Percentiles rank a stretch among this genome's conserved stretches.
Evolutionary conservation across 2,113 vertebrate species (phyloP).

Genomic region (Eidolon helvum): DNA sequence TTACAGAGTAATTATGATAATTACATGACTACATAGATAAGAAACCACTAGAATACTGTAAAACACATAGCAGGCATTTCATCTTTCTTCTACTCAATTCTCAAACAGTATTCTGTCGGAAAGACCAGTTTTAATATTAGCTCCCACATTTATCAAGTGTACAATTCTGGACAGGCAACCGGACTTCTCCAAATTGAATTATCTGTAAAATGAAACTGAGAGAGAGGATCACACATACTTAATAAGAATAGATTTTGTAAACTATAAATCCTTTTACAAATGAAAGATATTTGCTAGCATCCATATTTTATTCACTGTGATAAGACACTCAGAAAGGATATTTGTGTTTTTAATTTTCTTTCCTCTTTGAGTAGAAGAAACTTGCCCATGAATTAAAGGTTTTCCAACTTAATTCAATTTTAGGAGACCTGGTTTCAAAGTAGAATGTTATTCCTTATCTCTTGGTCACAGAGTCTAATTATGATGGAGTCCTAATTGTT

Average conservation of each 20-base stretch:
- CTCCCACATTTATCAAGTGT: not conserved
- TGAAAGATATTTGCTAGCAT: not conserved
- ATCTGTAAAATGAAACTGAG: not conserved
- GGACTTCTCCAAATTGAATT: conserved; percentile 9
- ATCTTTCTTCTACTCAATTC: not conserved
- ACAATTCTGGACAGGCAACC: not conserved
- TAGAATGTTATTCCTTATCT: not conserved
- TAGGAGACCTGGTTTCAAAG: not conserved
- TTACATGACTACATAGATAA: not conserved
- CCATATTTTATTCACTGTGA: not conserved
- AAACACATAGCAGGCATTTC: not conserved
- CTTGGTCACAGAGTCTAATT: not conserved
- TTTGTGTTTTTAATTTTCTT: conserved; percentile 25
- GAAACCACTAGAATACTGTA: not conserved
- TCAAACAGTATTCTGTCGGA: not conserved
- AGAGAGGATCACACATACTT: not conserved
- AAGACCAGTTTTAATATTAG: not conserved
- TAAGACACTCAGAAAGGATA: not conserved
- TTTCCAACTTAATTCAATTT: not conserved
- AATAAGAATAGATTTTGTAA: conserved; percentile 3
- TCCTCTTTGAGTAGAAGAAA: conserved; percentile 27
- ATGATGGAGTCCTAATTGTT: not conserved
- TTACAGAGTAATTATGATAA: not conserved
- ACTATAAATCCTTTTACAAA: not conserved
- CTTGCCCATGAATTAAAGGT: not conserved